Base-by-base conservation (phyloP, 2,888 invertebrate genomes). In the Cecidostiba fungosa region DNA sequence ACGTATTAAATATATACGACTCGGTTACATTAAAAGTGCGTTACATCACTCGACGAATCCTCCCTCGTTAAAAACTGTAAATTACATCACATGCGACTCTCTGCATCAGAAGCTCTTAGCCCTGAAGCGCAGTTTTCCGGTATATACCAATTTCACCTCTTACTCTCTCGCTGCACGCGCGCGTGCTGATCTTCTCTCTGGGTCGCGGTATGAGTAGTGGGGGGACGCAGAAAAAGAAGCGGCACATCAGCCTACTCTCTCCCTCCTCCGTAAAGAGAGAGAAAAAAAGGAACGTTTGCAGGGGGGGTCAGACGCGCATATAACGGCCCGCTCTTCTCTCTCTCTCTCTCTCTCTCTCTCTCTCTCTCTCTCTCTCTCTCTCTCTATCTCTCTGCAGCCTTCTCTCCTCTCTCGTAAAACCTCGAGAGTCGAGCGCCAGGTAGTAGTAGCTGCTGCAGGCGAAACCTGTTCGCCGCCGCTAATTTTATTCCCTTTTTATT, bases 311-410 rank as follows among this genome's bases (percentile, higher is more conserved):
- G 19, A 78, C 78, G 59, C 73, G 47, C 50, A 89, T 86, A 89
- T 90, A 91, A 91, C 91, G 90, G 90, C 82, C 88, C 88, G 89
- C 85, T 1, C 19, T n/a, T 4, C 54, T 54, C 5, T 19, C 36
- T 36, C 36, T 36, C 36, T 36, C 36, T 32, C 4, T 32, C 32
- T 32, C 32, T 32, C 32, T 32, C 32, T 32, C 32, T 32, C 32
- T 32, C 32, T 32, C 32, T 32, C 32, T 32, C 32, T 32, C 32
- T 32, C 32, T 32, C 39, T 39, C 39, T 39, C 32, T 8, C 39
- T 39, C 39, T 39, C 39, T 39, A 0, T 8, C 8, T 39, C 39
- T 6, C 8, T 43, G 10, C 12, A n/a, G 10, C 43, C 43, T 43
- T 12, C 43, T 43, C 54, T 59, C 54, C 54, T n/a, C n/a, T n/a